phyloP scores from a whole-genome alignment of 2,797 vertebrate genomes.

The Cossypha polioptera region DNA sequence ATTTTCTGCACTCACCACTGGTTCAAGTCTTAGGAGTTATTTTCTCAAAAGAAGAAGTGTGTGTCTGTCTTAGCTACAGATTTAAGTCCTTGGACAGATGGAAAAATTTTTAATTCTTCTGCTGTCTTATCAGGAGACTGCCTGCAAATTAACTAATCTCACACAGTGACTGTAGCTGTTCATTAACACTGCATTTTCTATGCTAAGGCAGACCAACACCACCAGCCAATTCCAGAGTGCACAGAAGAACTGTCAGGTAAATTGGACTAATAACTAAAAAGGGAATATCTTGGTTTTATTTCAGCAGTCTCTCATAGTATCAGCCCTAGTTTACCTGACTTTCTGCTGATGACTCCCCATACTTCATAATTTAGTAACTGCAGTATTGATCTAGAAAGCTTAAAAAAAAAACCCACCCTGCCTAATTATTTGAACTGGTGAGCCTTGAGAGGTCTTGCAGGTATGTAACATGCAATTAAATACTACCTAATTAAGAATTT shows the following conservation, averaged over 20 bases:
- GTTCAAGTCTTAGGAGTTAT: background rate
- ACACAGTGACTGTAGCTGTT: background rate
- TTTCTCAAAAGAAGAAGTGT: background rate
- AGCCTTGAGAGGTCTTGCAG: conserved; percentile 24
- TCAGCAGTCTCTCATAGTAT: background rate
- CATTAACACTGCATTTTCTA: background rate
- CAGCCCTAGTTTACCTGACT: background rate
- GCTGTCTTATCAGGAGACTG: background rate
- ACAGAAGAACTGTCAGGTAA: background rate
- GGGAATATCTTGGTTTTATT: background rate
- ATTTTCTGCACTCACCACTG: background rate
- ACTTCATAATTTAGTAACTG: conserved; percentile 22
- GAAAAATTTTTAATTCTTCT: background rate
- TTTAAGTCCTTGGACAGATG: background rate
- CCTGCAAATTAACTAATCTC: conserved; percentile 4
- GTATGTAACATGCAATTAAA: conserved; percentile 51
- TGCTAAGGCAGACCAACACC: background rate
- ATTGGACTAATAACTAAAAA: background rate
- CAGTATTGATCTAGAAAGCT: conserved; percentile 50
- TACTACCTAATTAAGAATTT: conserved; percentile 50
- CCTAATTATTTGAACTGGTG: conserved; percentile 37
- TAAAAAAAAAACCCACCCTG: background rate
- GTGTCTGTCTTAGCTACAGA: background rate
- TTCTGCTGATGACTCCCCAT: background rate
- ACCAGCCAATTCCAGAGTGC: background rate